A percentile compares a stretch with the other conserved stretches of the same genome.
These are phyloP conservation scores for Drosophila nikananu DNA, from an alignment of 1,140 invertebrate species.

Conservation along the genomic window DNA sequence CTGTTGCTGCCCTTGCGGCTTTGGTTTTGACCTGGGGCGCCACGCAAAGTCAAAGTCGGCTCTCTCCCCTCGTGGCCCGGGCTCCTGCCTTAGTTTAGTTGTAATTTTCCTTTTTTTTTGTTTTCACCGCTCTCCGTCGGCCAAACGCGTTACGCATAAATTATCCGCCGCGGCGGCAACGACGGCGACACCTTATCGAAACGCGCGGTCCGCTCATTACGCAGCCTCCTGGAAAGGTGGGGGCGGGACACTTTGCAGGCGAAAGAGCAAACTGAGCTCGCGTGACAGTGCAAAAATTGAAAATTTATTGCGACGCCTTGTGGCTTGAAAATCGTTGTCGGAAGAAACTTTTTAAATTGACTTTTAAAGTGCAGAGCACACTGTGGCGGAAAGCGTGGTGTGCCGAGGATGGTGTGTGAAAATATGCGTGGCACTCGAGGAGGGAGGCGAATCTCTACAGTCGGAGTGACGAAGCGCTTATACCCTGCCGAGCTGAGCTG, in stretches of 20 bases:
- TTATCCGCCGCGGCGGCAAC: conserved; percentile 52
- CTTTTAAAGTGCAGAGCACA: conserved; percentile 64
- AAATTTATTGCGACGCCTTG: conserved; percentile 78
- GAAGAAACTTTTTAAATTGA: conserved; percentile 71
- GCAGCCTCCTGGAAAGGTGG: conserved; percentile 42
- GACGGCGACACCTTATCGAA: conserved; percentile 73
- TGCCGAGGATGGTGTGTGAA: conserved; percentile 5
- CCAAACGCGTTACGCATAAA: conserved; percentile 79
- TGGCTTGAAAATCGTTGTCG: conserved; percentile 52
- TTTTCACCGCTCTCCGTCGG: conserved; percentile 19
- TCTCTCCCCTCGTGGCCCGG: conserved; percentile 3
- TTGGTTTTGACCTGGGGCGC: conserved; percentile 72
- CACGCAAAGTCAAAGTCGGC: conserved; percentile 24
- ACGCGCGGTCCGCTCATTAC: conserved; percentile 66
- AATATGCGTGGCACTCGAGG: conserved; percentile 11
- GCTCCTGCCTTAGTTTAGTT: conserved; percentile 19
- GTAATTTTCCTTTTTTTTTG: conserved; percentile 21
- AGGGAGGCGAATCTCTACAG: conserved; percentile 1
- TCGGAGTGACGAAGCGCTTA: conserved; percentile 33
- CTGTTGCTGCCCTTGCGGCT: conserved; percentile 66
- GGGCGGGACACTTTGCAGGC: conserved; percentile 2
- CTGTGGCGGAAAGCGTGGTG: conserved; percentile 18
- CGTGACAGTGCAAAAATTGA: conserved; percentile 77
- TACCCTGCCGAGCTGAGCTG: not conserved
- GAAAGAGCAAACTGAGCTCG: conserved; percentile 40